These are phyloP conservation scores for Venturia canescens DNA, from an alignment of 1,140 invertebrate species.

Conservation along the genomic window DNA sequence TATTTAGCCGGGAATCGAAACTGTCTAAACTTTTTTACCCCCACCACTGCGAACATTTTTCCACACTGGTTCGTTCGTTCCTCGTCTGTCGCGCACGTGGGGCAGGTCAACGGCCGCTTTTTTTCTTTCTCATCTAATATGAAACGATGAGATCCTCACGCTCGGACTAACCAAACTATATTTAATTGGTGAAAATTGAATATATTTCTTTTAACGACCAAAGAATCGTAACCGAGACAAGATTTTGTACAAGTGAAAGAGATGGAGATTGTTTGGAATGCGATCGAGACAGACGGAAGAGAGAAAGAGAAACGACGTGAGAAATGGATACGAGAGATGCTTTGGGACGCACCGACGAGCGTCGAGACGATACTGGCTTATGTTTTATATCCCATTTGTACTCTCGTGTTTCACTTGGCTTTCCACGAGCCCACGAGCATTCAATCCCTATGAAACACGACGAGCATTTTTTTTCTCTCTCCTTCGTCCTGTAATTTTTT, in stretches of 20 bases:
- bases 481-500: not conserved
- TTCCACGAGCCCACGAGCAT: not conserved
- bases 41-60: slow-evolving; percentile 9
- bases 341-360: not conserved
- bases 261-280: no score
- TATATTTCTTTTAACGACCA: no score
- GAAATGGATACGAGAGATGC: not conserved
- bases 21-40: not conserved
- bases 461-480: not conserved
- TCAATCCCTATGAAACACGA: slow-evolving; percentile 6
- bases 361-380: slow-evolving; percentile 11
- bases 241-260: no score
- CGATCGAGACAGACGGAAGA: not conserved
- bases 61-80: not conserved
- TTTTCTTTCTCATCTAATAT: not conserved
- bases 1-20: not conserved
- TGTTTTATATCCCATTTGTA: slow-evolving; percentile 18
- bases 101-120: slow-evolving; percentile 3
- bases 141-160: not conserved
- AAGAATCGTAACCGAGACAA: no score
- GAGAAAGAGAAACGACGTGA: not conserved
- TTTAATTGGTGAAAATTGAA: no score
- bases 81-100: slow-evolving; percentile 8
- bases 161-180: no score
- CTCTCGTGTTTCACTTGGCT: not conserved